phyloP scores from a whole-genome alignment of 2,797 vertebrate genomes.

The Girardinus metallicus region DNA sequence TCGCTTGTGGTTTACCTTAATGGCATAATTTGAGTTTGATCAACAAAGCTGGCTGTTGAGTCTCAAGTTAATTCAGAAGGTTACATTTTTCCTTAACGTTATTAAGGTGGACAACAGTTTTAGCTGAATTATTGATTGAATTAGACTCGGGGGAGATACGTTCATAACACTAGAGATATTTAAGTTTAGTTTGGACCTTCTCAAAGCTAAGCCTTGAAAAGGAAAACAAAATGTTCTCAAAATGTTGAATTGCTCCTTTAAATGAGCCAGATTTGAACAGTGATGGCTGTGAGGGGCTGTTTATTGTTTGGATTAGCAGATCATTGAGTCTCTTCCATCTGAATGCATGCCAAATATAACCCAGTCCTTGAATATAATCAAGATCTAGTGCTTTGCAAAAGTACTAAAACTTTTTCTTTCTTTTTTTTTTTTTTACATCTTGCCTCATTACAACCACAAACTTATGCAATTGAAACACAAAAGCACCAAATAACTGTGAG shows the following conservation, averaged over 20 bases:
- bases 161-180: not conserved
- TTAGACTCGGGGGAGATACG: not conserved
- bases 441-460: not conserved
- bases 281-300: too few species aligned
- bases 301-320: not conserved
- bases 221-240: not conserved
- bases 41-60: constrained; percentile 1
- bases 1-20: not conserved
- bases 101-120: not conserved
- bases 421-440: not conserved
- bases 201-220: not conserved
- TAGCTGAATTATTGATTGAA: not conserved
- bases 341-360: not conserved
- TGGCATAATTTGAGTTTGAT: constrained; percentile 1
- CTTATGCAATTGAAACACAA: not conserved
- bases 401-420: not conserved
- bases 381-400: not conserved
- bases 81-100: not conserved
- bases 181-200: not conserved
- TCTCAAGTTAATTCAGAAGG: not conserved
- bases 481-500: not conserved
- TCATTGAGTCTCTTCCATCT: not conserved
- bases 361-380: not conserved
- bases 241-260: not conserved
- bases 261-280: not conserved